Conservation (phyloP, 2,888 invertebrate species). For the Salticus scenicus region DNA sequence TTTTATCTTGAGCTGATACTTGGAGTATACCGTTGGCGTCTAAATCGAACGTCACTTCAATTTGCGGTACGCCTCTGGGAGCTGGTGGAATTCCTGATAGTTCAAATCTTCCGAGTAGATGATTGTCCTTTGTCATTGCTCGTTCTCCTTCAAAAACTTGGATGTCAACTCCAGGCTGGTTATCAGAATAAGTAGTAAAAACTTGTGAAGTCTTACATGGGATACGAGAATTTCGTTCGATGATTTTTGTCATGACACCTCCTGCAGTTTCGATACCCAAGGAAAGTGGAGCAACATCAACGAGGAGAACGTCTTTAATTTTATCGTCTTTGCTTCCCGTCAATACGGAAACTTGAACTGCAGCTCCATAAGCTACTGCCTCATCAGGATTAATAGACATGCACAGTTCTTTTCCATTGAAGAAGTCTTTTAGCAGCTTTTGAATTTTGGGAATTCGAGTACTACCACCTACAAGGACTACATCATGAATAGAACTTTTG, state of each 20-base stretch:
- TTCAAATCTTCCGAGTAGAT: slow-evolving; percentile 79
- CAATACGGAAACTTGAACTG: slow-evolving; percentile 86
- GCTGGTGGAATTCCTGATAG: slow-evolving; percentile 85
- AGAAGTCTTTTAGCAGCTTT: slow-evolving; percentile 84
- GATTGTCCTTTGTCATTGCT: slow-evolving; percentile 93
- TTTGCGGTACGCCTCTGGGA: too few relatives aligned
- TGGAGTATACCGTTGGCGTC: too few relatives aligned
- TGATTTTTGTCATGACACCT: slow-evolving; percentile 86
- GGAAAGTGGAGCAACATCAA: slow-evolving; percentile 84
- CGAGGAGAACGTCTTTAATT: slow-evolving; percentile 87
- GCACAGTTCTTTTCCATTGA: slow-evolving; percentile 84
- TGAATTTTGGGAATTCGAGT: slow-evolving; percentile 88
- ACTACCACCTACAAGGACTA: slow-evolving; percentile 88
- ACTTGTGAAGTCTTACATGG: slow-evolving; percentile 84
- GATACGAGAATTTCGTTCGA: slow-evolving; percentile 87
- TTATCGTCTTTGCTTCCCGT: slow-evolving; percentile 75
- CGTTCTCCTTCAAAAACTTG: slow-evolving; percentile 87
- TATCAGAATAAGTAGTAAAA: slow-evolving; percentile 94
- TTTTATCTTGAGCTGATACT: too few relatives aligned
- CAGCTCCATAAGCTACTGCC: slow-evolving; percentile 87
- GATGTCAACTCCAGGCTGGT: slow-evolving; percentile 91
- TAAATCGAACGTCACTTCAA: too few relatives aligned
- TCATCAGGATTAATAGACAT: slow-evolving; percentile 87
- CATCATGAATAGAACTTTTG: slow-evolving; percentile 85
- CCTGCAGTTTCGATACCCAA: slow-evolving; percentile 80